phyloP scores from a whole-genome alignment of 2,888 invertebrate genomes.

The Nymphalis urticae region DNA sequence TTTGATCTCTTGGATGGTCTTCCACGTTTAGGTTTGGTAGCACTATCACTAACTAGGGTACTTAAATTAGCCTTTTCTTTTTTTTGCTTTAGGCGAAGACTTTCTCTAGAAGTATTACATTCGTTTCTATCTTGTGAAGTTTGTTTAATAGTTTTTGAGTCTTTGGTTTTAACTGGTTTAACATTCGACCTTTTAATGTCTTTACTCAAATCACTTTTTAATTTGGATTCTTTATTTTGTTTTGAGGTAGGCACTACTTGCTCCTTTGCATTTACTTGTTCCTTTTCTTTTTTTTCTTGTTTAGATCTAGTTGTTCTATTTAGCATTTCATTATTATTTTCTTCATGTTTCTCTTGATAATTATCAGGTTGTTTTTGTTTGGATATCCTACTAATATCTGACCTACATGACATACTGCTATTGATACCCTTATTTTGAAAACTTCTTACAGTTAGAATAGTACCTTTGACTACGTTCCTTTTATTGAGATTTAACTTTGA shows the following conservation, averaged over 20 bases:
- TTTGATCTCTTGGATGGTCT: neutral
- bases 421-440: conserved; percentile 20
- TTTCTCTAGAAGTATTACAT: conserved; percentile 21
- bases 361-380: conserved; percentile 4
- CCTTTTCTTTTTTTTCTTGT: neutral
- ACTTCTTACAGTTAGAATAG: conserved; percentile 22
- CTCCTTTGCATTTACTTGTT: neutral
- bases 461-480: conserved; percentile 13
- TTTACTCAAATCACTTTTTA: neutral
- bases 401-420: conserved; percentile 10
- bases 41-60: neutral
- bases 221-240: conserved; percentile 4
- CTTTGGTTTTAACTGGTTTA: conserved; percentile 8
- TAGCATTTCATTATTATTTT: conserved; percentile 11
- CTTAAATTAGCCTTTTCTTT: conserved; percentile 11
- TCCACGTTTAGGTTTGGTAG: neutral
- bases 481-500: conserved; percentile 18
- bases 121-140: conserved; percentile 12
- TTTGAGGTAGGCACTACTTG: neutral
- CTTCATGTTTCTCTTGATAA: conserved; percentile 9
- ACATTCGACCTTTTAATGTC: conserved; percentile 4
- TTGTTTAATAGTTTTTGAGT: neutral
- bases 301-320: conserved; percentile 11
- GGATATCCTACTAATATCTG: conserved; percentile 16
- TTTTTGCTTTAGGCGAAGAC: conserved; percentile 23